Base-by-base conservation (phyloP, 2,113 vertebrate species). In the Plectropomus leopardus region DNA sequence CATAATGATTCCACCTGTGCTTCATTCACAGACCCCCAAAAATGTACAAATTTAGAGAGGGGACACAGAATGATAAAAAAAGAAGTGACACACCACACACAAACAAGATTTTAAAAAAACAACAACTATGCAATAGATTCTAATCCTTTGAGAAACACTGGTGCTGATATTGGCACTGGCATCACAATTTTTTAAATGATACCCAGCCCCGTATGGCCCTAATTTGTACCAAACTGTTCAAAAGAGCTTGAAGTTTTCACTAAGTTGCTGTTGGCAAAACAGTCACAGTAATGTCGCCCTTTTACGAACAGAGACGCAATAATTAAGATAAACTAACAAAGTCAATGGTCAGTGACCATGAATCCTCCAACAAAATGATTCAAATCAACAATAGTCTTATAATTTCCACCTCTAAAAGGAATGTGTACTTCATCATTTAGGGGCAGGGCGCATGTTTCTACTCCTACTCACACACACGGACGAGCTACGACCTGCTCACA, bases 401-500 rank as follows among this genome's bases (percentile, higher is more conserved):
- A 17, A 74, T n/a, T 63, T 73, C 44, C n/a, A 55, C 64, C 59
- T 77, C 66, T 34, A 6, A 24, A 40, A 47, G 66, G 71, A 16
- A 83, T 15, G 64, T 88, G 48, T 57, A 6, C 30, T 55, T 84
- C 82, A 48, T 7, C 61, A 14, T 80, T 8, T 10, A 30, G 19
- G 51, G 76, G 80, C 69, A 68, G 65, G 70, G 59, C 32, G n/a
- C 23, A 16, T 0, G 0, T 75, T 85, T 82, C 32, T 68, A 58
- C 77, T 28, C 55, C 44, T 53, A 51, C 67, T 64, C 59, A 23
- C 53, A 67, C 59, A 23, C 65, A 60, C 34, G 40, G 61, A 65
- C 85, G 24, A 80, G 90, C 61, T 74, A 34, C 47, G 55, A 83
- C 92, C 73, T 88, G 85, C 85, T 70, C 67, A 58, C 64, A 50